Base-by-base conservation (phyloP, 2,888 invertebrate species). In the Amiota minor region DNA sequence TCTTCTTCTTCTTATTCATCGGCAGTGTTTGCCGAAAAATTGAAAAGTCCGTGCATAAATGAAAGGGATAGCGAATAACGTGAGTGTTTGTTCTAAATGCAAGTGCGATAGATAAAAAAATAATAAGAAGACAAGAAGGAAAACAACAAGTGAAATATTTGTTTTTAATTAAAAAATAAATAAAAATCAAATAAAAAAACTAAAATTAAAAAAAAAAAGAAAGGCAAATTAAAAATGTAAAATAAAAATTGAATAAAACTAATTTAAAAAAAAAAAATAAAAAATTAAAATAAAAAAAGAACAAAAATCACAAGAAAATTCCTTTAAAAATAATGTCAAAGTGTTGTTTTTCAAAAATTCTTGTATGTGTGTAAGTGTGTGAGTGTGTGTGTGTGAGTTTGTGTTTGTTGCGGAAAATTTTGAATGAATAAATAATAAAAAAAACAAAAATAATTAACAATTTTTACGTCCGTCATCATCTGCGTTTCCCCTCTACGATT, bases 61-160 rank as follows among this genome's bases (percentile, higher is more conserved):
- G 46, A 62, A 71, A 64, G 73, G 64, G 69, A 73, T 23, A 56
- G 67, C 59, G 71, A 35, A 53, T 18, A 53, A 70, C 46, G 70
- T 18, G 69, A 45, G 71, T 75, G 74, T 76, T 78, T 78, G 74
- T 78, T 76, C 64, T 71, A 45, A 18, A 55, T 45, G 50, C 35
- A 35, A 64, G 45, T 45, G 55, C 1, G 64, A 64, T 10, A 35
- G 46, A 68, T 65, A 47, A 23, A 45, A n/a, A n/a, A 46, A 67
- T 16, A 50, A 67, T 8, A 4, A 12, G 47, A 65, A 65, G 16
- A 4, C n/a, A 18, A 16, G 10, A 16, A 23, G 9, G 14, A 68
- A 50, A 67, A 50, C 20, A 67, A 67, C 49, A 67, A 35, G 35
- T 14, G 35, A 67, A 4, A 20, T 20, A 1, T 59, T 18, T 56